These are phyloP conservation scores for Myopa tessellatipennis DNA, from an alignment of 2,888 invertebrate species.

Conservation along the genomic window DNA sequence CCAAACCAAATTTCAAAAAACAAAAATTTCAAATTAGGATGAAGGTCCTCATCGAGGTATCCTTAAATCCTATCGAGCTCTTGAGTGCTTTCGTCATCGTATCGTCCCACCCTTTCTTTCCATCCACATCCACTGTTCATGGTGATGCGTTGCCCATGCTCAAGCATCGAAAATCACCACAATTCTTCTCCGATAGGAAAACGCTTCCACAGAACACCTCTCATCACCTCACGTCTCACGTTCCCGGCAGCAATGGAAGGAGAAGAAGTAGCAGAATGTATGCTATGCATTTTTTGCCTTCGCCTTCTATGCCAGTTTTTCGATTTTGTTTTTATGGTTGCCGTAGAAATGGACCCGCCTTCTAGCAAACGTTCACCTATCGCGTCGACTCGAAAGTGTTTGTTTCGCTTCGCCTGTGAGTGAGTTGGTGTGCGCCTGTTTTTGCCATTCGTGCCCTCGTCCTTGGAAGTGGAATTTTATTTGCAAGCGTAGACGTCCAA, in stretches of 20 bases:
- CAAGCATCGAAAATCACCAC: background rate
- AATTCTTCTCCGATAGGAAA: background rate
- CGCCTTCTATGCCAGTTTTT: conserved; percentile 27
- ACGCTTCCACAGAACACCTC: no score
- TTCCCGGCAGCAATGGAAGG: background rate
- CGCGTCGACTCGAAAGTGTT: conserved; percentile 47
- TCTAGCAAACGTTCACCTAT: conserved; percentile 61
- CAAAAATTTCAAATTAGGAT: no score
- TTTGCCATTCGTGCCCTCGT: conserved; percentile 37
- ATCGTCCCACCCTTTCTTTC: no score
- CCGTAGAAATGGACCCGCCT: conserved; percentile 65
- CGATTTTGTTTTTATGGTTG: conserved; percentile 58
- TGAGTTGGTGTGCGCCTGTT: conserved; percentile 1
- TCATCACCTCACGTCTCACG: background rate
- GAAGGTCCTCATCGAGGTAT: no score
- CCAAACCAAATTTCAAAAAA: no score
- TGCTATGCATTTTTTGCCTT: conserved; percentile 13
- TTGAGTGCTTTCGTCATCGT: no score
- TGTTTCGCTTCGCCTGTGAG: conserved; percentile 33
- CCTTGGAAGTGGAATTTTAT: conserved; percentile 28
- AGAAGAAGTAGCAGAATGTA: background rate
- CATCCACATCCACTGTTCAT: no score
- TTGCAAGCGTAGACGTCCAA: conserved; percentile 28
- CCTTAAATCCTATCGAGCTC: no score
- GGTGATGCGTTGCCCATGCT: background rate